Conservation (phyloP, 1,140 invertebrate genomes). For the Temnothorax curvispinosus region DNA sequence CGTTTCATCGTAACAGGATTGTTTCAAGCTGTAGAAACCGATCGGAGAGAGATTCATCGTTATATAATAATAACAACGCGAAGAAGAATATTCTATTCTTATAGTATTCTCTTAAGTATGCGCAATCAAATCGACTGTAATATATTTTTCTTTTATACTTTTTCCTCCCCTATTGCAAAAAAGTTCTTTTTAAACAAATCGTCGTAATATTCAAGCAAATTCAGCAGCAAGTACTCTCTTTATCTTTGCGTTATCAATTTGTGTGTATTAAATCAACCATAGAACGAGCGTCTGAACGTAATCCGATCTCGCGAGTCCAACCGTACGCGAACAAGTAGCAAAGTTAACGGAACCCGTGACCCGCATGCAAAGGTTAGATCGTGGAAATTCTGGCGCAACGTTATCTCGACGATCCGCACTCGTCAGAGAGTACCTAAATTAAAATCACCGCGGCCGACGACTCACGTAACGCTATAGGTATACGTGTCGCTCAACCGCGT, state of each 20-base stretch:
- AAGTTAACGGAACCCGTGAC: constrained; percentile 55
- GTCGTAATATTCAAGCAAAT: background rate
- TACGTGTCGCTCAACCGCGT: constrained; percentile 53
- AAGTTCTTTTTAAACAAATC: background rate
- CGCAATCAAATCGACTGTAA: background rate
- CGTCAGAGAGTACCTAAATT: constrained; percentile 54
- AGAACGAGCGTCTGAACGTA: constrained; percentile 12
- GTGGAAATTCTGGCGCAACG: constrained; percentile 48
- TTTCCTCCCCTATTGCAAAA: background rate
- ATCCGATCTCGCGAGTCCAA: constrained; percentile 18
- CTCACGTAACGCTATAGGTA: constrained; percentile 63
- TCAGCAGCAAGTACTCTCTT: background rate
- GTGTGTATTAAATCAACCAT: constrained; percentile 25
- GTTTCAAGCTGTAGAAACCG: background rate
- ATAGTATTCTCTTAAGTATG: background rate
- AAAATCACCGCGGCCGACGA: constrained; percentile 67
- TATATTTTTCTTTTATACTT: background rate
- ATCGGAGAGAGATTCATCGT: background rate
- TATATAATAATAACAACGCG: background rate
- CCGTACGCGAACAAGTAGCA: constrained; percentile 33
- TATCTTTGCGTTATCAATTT: background rate
- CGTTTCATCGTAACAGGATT: constrained; percentile 12
- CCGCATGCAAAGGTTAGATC: constrained; percentile 42
- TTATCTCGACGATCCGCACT: constrained; percentile 46
- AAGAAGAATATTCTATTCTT: constrained; percentile 1